Base-by-base conservation (phyloP, 2,888 invertebrate species). In the Iphiclides podalirius region DNA sequence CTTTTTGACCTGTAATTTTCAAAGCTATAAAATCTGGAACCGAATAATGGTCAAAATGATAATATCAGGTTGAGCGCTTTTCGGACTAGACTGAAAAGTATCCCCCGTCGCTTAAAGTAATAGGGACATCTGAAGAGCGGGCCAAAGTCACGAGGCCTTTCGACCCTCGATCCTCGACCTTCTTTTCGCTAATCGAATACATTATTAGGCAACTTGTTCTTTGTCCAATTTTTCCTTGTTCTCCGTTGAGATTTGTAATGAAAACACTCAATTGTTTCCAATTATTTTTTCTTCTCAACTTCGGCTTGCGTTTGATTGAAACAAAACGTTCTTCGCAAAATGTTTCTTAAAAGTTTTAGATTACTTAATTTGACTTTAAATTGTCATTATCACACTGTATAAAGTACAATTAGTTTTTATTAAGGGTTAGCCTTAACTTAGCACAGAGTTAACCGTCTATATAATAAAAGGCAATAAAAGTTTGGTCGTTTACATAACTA, bases 61-160 rank as follows among this genome's bases (percentile, higher is more conserved):
- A n/a, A n/a, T 45, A 48, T 47, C 46, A 34, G 33, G 33, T 33
- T 47, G n/a, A 40, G 31, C 39, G 28, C 17, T 28, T 34, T 41
- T 53, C 42, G 36, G 42, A n/a, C n/a, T n/a, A 45, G 26, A 36
- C 41, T 43, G 39, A 38, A 52, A 53, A 55, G 34, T 45, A 52
- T 50, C 49, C 52, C 42, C 37, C 41, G 54, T 53, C n/a, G n/a
- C 55, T 54, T 39, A 45, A 56, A 67, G 69, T 78, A 70, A 70
- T 43, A 70, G 68, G 79, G 79, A 72, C 79, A 84, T 85, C 83
- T 83, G 67, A 83, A 84, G 85, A 82, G 64, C 84, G 68, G 57
- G 53, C 59, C 76, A 84, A 85, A 78, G 84, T 84, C 78, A 79
- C 65, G 67, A 69, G 75, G 77, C 68, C 76, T 71, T 57, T 64